phyloP scores from a whole-genome alignment of 2,888 invertebrate genomes.

The Morpho helenor region DNA sequence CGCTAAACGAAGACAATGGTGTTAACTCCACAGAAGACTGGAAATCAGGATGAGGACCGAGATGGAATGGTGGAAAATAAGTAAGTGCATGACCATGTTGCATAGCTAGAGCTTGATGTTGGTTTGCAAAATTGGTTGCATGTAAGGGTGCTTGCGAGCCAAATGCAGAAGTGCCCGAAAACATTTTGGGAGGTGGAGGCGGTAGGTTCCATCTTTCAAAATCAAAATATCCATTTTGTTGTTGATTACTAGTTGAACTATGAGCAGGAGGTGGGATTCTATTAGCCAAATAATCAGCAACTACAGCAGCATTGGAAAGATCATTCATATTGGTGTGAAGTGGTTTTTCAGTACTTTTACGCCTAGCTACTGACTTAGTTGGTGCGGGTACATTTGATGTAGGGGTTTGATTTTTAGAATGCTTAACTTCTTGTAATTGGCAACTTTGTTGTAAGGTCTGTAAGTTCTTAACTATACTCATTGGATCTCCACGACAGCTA shows the following conservation, averaged over 20 bases:
- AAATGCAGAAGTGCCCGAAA: slow-evolving; percentile 79
- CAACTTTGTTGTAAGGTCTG: slow-evolving; percentile 81
- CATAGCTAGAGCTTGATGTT: slow-evolving; percentile 83
- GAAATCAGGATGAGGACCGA: slow-evolving; percentile 84
- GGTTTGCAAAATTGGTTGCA: slow-evolving; percentile 77
- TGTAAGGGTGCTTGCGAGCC: slow-evolving; percentile 79
- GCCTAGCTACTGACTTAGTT: slow-evolving; percentile 62
- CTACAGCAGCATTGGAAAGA: slow-evolving; percentile 66
- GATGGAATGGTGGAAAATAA: slow-evolving; percentile 88
- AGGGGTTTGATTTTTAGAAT: slow-evolving; percentile 59
- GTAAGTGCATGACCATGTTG: slow-evolving; percentile 85
- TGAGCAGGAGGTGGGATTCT: slow-evolving; percentile 87
- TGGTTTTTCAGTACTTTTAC: slow-evolving; percentile 80
- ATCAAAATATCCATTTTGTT: slow-evolving; percentile 87
- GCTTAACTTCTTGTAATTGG: slow-evolving; percentile 78
- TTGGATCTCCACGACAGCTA: slow-evolving; percentile 86
- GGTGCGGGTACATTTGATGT: slow-evolving; percentile 41
- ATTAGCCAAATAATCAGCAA: slow-evolving; percentile 78
- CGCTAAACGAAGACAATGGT: slow-evolving; percentile 78
- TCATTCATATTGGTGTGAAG: slow-evolving; percentile 73
- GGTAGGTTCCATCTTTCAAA: slow-evolving; percentile 90
- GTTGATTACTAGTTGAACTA: slow-evolving; percentile 79
- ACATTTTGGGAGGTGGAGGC: slow-evolving; percentile 84
- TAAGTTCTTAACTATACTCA: slow-evolving; percentile 87
- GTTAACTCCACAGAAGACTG: slow-evolving; percentile 83